Evolutionary conservation across 2,888 invertebrate genomes (phyloP).

Genomic region (Hypolimnas misippus): DNA sequence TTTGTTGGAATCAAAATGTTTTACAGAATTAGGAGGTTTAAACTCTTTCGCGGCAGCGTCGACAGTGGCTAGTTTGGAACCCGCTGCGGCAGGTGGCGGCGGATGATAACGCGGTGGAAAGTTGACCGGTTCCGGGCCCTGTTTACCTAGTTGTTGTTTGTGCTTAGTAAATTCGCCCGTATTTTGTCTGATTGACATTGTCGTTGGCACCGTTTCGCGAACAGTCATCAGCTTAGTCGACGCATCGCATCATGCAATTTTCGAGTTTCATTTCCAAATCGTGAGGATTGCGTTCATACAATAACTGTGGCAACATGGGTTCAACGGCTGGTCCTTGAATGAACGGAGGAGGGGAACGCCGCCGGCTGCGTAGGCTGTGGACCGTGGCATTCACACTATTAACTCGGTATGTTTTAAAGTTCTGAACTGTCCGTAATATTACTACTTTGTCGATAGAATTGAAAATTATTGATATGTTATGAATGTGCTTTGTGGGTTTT

Average conservation of each 20-base stretch:
- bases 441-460: constrained; percentile 18
- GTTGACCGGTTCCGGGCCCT: constrained; percentile 81
- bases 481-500: constrained; percentile 38
- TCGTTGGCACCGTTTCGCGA: constrained; percentile 64
- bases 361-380: constrained; percentile 79
- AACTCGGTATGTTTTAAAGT: constrained; percentile 47
- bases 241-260: constrained; percentile 54
- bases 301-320: constrained; percentile 69
- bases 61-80: constrained; percentile 86
- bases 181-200: constrained; percentile 80
- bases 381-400: constrained; percentile 81
- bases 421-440: constrained; percentile 7
- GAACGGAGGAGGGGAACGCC: constrained; percentile 76
- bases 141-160: constrained; percentile 82
- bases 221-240: constrained; percentile 63
- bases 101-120: constrained; percentile 92
- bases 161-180: constrained; percentile 77
- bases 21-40: constrained; percentile 71
- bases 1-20: constrained; percentile 67
- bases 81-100: constrained; percentile 87
- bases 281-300: constrained; percentile 58
- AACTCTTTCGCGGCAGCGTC: constrained; percentile 77
- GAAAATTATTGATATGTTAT: constrained; percentile 24
- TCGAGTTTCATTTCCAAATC: constrained; percentile 65
- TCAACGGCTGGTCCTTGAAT: constrained; percentile 82